Evolutionary conservation across 2,888 invertebrate genomes (phyloP).

Genomic region (Euzetes globulus): DNA sequence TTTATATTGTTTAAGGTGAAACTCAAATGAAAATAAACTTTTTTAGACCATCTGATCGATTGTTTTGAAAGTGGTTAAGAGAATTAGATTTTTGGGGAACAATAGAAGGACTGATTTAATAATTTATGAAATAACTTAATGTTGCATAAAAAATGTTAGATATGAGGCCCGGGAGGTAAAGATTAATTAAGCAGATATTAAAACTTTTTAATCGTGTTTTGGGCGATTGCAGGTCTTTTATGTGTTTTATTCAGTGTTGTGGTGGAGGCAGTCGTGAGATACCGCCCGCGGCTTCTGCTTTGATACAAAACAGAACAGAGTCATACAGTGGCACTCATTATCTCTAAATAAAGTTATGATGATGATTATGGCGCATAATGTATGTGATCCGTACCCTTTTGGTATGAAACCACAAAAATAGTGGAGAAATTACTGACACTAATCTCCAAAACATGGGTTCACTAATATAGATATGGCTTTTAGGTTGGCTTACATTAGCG

Average conservation of each 20-base stretch:
- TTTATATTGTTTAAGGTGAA: too few relatives aligned
- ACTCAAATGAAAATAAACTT: too few relatives aligned
- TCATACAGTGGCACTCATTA: constrained; percentile 16
- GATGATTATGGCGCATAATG: constrained; percentile 19
- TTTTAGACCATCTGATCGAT: too few relatives aligned
- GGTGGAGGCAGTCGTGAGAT: not conserved
- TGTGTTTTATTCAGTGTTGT: not conserved
- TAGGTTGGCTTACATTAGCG: constrained; percentile 20
- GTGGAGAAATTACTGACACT: constrained; percentile 16
- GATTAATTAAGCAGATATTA: constrained; percentile 28
- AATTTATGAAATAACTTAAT: constrained; percentile 16
- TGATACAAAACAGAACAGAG: constrained; percentile 25
- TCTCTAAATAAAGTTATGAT: constrained; percentile 30
- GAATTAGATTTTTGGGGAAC: too few relatives aligned
- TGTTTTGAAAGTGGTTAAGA: too few relatives aligned
- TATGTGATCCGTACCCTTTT: constrained; percentile 26
- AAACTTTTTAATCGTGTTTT: constrained; percentile 30
- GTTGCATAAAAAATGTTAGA: not conserved
- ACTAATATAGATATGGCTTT: constrained; percentile 12
- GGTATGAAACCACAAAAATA: constrained; percentile 26
- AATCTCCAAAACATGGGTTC: constrained; percentile 4
- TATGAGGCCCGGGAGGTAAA: constrained; percentile 10
- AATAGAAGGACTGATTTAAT: not conserved
- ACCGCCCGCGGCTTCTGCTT: constrained; percentile 28
- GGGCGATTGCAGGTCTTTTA: constrained; percentile 21